Percentiles rank a stretch among this genome's conserved stretches.
phyloP scores from a whole-genome alignment of 2,797 vertebrate species.

The Odontamblyopus rebecca region DNA sequence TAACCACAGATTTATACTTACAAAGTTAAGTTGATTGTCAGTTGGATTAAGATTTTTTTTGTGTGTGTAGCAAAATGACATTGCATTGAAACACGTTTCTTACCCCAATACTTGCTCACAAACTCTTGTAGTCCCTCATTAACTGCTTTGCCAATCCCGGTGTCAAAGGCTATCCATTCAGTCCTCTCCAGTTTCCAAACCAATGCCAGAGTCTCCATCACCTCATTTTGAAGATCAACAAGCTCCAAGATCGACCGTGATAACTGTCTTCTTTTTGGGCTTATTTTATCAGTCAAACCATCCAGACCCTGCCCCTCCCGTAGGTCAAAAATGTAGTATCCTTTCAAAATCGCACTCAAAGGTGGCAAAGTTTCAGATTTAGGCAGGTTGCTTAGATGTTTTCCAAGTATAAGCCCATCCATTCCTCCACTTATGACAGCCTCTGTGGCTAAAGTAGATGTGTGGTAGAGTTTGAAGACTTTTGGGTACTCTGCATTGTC shows the following conservation, averaged over 20 bases:
- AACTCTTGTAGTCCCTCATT: constrained; percentile 74
- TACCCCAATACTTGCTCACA: constrained; percentile 81
- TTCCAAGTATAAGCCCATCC: constrained; percentile 83
- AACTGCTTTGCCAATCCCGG: constrained; percentile 52
- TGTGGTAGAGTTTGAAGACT: constrained; percentile 72
- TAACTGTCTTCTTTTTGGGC: constrained; percentile 67
- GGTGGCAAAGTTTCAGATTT: constrained; percentile 26
- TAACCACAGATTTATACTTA: background rate
- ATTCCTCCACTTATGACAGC: constrained; percentile 85
- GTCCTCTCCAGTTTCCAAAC: constrained; percentile 69
- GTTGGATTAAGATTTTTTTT: too few species aligned
- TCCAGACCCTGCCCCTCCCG: constrained; percentile 51
- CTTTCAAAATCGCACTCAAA: constrained; percentile 74
- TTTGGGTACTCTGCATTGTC: constrained; percentile 73
- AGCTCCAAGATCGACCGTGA: constrained; percentile 64
- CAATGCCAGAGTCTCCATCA: constrained; percentile 70
- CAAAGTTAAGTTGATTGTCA: too few species aligned
- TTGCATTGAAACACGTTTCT: constrained; percentile 32
- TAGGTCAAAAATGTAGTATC: constrained; percentile 75
- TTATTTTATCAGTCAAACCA: constrained; percentile 44
- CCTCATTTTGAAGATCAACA: constrained; percentile 62
- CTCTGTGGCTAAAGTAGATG: constrained; percentile 70
- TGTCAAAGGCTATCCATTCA: constrained; percentile 57
- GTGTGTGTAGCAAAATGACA: background rate
- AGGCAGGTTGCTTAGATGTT: constrained; percentile 45